Evolutionary conservation across 2,888 invertebrate species (phyloP).

Genomic region (Magallana nippona): DNA sequence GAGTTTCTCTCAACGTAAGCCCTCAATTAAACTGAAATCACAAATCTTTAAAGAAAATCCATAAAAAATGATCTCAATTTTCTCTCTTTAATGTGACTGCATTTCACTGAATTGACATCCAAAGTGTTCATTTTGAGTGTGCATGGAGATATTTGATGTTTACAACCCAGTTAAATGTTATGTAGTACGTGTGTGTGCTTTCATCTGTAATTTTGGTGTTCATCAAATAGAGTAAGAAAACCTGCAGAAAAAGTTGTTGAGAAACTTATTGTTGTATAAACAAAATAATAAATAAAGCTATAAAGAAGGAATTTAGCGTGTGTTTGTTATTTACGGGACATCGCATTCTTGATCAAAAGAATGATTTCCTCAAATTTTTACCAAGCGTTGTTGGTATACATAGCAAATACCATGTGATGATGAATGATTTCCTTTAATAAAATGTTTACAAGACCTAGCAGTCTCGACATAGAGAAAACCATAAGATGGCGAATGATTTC

Average conservation of each 20-base stretch:
- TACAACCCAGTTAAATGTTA: background rate
- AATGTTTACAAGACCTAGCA: no score
- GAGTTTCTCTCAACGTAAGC: background rate
- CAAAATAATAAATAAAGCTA: background rate
- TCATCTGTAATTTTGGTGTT: conserved; percentile 21
- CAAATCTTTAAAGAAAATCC: conserved; percentile 15
- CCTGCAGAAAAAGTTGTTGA: conserved; percentile 9
- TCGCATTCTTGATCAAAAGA: no score
- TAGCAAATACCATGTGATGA: no score
- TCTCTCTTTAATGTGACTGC: background rate
- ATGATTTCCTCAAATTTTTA: no score
- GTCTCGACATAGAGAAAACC: no score
- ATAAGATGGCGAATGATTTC: no score
- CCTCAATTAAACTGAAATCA: background rate
- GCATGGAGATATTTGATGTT: conserved; percentile 13
- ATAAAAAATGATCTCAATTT: conserved; percentile 16
- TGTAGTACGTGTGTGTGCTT: conserved; percentile 24
- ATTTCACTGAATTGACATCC: background rate
- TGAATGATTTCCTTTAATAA: no score
- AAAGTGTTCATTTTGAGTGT: conserved; percentile 27
- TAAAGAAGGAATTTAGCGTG: background rate
- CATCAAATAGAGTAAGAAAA: background rate
- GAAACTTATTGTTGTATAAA: conserved; percentile 28
- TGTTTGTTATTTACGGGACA: background rate
- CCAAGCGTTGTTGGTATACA: no score